Conservation (phyloP, 2,888 invertebrate species). For the Patella caerulea region DNA sequence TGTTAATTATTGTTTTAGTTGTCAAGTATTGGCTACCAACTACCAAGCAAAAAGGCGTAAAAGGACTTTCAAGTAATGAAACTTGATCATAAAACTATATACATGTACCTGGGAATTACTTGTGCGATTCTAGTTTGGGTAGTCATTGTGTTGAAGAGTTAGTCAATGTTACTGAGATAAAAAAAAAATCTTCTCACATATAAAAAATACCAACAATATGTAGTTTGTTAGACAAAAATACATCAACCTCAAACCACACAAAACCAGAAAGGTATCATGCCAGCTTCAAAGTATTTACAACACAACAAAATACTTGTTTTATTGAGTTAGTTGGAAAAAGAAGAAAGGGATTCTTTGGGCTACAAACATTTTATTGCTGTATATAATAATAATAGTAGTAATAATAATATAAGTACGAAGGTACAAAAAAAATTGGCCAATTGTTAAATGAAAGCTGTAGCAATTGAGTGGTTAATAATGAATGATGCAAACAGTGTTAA, state of each 20-base stretch:
- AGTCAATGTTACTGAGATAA: background rate
- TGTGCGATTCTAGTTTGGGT: no score
- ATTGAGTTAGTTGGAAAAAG: conserved; percentile 5
- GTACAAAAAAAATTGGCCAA: conserved; percentile 1
- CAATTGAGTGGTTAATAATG: background rate
- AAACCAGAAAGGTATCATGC: background rate
- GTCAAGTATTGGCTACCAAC: conserved; percentile 17
- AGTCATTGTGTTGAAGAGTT: background rate
- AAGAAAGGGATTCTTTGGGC: background rate
- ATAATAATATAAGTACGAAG: conserved; percentile 5
- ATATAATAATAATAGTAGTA: background rate
- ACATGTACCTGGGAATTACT: conserved; percentile 6
- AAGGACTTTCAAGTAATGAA: background rate
- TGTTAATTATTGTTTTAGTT: conserved; percentile 4
- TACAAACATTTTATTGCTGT: conserved; percentile 9
- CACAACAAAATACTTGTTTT: conserved; percentile 8
- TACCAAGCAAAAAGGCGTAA: conserved; percentile 19
- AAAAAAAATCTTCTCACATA: no score
- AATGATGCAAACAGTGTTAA: background rate
- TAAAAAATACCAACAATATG: no score
- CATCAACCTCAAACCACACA: conserved; percentile 12
- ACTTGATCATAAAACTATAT: conserved; percentile 11
- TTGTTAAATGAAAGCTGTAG: conserved; percentile 2
- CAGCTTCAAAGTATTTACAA: background rate
- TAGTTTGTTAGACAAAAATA: background rate